Evolutionary conservation across 2,113 vertebrate genomes (phyloP).

Genomic region (Nothocercus julius): DNA sequence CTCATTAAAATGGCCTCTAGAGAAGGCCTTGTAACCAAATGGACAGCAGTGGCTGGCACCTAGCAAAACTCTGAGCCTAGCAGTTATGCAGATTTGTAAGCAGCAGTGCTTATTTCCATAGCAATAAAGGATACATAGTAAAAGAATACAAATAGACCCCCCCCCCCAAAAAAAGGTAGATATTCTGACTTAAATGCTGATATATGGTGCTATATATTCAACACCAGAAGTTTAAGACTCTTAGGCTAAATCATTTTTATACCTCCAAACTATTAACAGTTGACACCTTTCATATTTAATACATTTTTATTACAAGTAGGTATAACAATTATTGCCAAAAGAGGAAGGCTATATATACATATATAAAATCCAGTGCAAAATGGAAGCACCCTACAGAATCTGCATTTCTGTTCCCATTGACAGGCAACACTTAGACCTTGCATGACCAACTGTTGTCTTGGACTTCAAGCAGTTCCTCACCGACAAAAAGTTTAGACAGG

Average conservation of each 20-base stretch:
- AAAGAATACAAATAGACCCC: background rate
- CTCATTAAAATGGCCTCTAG: background rate
- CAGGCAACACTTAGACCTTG: background rate
- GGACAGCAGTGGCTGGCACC: background rate
- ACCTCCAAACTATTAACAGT: constrained; percentile 34
- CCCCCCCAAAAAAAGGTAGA: background rate
- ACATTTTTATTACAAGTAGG: constrained; percentile 70
- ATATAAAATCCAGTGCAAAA: constrained; percentile 76
- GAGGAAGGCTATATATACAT: constrained; percentile 42
- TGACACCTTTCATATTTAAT: background rate
- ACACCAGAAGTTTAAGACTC: background rate
- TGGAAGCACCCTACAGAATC: constrained; percentile 61
- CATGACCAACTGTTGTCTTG: background rate
- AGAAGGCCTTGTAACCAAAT: background rate
- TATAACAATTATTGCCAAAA: constrained; percentile 39
- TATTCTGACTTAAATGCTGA: no score
- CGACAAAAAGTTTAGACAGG: background rate
- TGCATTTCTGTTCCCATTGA: background rate
- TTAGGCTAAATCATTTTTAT: background rate
- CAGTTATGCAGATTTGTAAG: background rate
- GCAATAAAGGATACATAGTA: background rate
- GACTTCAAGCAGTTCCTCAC: background rate
- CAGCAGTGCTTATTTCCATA: background rate
- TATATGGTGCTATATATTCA: background rate
- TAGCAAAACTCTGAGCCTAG: background rate